A percentile compares a stretch with the other conserved stretches of the same genome.
Conservation (phyloP, 1,140 invertebrate genomes). For the Pseudomyrmex concolor region DNA sequence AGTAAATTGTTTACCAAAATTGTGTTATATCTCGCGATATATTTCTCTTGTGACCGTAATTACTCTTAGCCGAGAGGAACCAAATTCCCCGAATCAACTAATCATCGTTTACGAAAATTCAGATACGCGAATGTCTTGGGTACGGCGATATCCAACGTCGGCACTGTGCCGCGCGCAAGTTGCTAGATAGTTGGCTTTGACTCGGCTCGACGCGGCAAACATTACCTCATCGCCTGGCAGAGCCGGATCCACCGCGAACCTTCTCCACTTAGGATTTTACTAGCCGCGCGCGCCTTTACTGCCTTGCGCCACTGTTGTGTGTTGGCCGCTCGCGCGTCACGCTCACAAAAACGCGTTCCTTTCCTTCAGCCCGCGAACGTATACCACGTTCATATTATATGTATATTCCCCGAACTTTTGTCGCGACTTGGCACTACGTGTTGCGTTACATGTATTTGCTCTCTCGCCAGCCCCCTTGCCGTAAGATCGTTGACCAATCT, state of each 20-base stretch:
- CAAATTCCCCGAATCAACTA: not conserved
- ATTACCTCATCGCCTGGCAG: constrained; percentile 74
- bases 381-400: not conserved
- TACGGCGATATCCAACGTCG: not conserved
- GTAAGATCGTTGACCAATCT: constrained; percentile 28
- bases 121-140: too few relatives aligned
- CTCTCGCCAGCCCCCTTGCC: not conserved
- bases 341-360: constrained; percentile 30
- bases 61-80: not conserved
- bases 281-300: constrained; percentile 64
- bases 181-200: constrained; percentile 60
- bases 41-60: not conserved
- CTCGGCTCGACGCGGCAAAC: constrained; percentile 43
- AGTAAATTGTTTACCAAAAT: too few relatives aligned
- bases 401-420: constrained; percentile 6
- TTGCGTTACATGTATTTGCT: not conserved
- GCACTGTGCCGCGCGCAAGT: constrained; percentile 34
- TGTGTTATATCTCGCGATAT: too few relatives aligned
- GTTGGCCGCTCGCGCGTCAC: constrained; percentile 22
- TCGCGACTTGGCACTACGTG: not conserved
- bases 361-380: constrained; percentile 22
- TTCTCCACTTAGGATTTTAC: constrained; percentile 72
- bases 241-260: constrained; percentile 74
- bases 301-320: constrained; percentile 65
- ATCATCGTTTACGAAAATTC: not conserved